Base-by-base conservation (phyloP, 1,140 invertebrate genomes). In the Drosophila novamexicana region DNA sequence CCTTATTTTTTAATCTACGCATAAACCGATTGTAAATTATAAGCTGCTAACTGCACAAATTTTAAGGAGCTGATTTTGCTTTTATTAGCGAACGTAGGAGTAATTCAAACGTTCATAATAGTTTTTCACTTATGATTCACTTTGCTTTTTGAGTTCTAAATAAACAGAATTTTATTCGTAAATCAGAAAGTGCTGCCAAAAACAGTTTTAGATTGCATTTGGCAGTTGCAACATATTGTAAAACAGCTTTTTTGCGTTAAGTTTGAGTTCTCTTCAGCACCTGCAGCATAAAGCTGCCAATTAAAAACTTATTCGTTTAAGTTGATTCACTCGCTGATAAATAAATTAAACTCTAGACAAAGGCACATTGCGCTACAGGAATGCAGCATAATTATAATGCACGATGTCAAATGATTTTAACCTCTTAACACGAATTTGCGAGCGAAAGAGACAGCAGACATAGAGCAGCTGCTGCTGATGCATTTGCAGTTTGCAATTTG, bases 371-470 rank as follows among this genome's bases (percentile, higher is more conserved):
- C 37, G 59, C 39, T 75, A 40, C 16, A n/a, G 34, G 18, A 72
- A 75, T 88, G 69, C 74, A 64, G 50, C 58, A 65, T 79, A 88
- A 85, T 86, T 86, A 72, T 68, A 77, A 74, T 71, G 65, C 79
- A 70, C 74, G 76, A 79, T 86, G 83, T 86, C 76, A 86, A 88
- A 79, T 83, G 68, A 65, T 54, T 79, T 88, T 77, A 82, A 86
- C 82, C 82, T 82, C 83, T 79, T 86, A 53, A 64, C 75, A 73
- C 75, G 59, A 70, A 88, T 75, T 63, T 2, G 50, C 57, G 62
- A 14, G 14, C n/a, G 67, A 45, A 7, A 18, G 7, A 42, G 40
- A 49, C 34, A 40, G 36, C 8, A 49, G 10, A 69, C 40, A 40
- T 53, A 14, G 59, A 47, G 49, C 34, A 42, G 53, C 66, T 34